Evolutionary conservation across 2,113 vertebrate genomes (phyloP).

Genomic region (Heterotis niloticus): DNA sequence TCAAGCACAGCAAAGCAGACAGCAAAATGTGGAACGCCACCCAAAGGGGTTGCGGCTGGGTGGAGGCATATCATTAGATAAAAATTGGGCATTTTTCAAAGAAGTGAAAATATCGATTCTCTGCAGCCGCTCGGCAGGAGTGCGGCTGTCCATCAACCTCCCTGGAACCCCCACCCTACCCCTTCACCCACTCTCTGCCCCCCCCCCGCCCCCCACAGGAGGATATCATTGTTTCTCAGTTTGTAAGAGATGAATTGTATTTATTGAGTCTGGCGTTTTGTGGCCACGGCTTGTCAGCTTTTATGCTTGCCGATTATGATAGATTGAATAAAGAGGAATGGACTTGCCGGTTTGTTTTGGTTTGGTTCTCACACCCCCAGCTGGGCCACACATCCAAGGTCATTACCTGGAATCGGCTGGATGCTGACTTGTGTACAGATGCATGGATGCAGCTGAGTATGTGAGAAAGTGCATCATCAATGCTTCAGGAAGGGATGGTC

Average conservation of each 20-base stretch:
- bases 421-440: slow-evolving; percentile 33
- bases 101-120: neutral
- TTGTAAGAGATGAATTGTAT: slow-evolving; percentile 46
- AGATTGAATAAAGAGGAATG: slow-evolving; percentile 39
- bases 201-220: slow-evolving; percentile 23
- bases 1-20: neutral
- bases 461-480: neutral
- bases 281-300: slow-evolving; percentile 45
- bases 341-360: slow-evolving; percentile 32
- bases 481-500: slow-evolving; percentile 12
- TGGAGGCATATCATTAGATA: slow-evolving; percentile 15
- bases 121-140: neutral
- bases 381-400: slow-evolving; percentile 26
- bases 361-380: neutral
- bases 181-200: neutral
- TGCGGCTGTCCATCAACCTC: neutral
- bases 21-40: neutral
- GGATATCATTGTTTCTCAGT: slow-evolving; percentile 45
- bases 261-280: slow-evolving; percentile 52
- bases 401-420: slow-evolving; percentile 32
- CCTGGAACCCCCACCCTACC: neutral
- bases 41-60: neutral
- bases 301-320: slow-evolving; percentile 49
- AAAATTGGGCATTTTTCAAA: slow-evolving; percentile 14
- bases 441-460: slow-evolving; percentile 4